Conservation (phyloP, 2,888 invertebrate species). For the Idaea biselata region DNA sequence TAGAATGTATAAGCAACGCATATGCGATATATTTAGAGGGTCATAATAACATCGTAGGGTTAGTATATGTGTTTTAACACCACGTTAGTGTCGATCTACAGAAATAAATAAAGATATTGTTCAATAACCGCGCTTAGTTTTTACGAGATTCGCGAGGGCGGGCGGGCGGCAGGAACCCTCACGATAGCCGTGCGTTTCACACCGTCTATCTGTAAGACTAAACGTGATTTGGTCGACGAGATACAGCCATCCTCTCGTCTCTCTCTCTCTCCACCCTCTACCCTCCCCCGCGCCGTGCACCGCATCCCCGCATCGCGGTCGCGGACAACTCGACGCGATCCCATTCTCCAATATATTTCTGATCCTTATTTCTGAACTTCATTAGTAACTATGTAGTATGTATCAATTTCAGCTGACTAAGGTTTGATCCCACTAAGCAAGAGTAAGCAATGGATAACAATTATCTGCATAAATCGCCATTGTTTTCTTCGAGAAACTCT, state of each 20-base stretch:
- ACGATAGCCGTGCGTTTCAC: conserved; percentile 53
- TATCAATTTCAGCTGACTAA: too few relatives aligned
- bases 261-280: conserved; percentile 43
- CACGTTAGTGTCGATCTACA: background rate
- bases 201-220: conserved; percentile 52
- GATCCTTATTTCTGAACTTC: conserved; percentile 25
- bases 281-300: conserved; percentile 33
- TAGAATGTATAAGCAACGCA: background rate
- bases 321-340: conserved; percentile 28
- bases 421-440: too few relatives aligned
- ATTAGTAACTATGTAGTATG: background rate
- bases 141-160: conserved; percentile 20
- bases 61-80: background rate
- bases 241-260: conserved; percentile 50
- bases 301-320: conserved; percentile 27
- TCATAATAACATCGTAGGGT: background rate
- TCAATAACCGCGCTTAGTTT: background rate
- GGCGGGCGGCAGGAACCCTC: conserved; percentile 23
- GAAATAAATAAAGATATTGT: background rate
- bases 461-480: too few relatives aligned
- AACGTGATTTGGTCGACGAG: conserved; percentile 65
- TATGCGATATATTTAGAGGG: background rate
- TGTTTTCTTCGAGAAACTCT: too few relatives aligned
- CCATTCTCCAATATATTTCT: conserved; percentile 30
- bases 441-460: too few relatives aligned